These are phyloP conservation scores for Benitochromis conjunctus DNA, from an alignment of 2,113 vertebrate species.

Conservation along the genomic window DNA sequence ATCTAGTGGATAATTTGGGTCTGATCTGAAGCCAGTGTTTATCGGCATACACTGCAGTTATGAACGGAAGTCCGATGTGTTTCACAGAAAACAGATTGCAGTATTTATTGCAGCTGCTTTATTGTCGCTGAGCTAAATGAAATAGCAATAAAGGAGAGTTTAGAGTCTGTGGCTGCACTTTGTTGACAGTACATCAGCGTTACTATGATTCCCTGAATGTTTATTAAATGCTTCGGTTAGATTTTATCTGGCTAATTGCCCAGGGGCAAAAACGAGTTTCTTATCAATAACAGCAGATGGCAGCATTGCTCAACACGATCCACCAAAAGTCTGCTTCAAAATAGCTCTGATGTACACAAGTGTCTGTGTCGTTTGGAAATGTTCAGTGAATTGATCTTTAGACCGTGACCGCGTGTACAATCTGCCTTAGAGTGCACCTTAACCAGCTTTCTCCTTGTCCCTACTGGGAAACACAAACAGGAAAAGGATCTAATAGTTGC, in stretches of 20 bases:
- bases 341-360: neutral
- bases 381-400: neutral
- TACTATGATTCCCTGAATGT: neutral
- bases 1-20: constrained; percentile 36
- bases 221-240: neutral
- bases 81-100: neutral
- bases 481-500: neutral
- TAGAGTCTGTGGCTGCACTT: neutral
- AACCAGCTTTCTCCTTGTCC: neutral
- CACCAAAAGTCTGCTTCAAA: neutral
- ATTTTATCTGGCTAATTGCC: neutral
- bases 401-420: neutral
- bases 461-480: neutral
- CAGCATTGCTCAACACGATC: constrained; percentile 50
- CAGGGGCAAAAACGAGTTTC: neutral
- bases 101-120: neutral
- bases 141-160: neutral
- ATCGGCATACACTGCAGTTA: neutral
- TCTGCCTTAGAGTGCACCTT: neutral
- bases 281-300: constrained; percentile 37
- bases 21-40: neutral
- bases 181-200: neutral
- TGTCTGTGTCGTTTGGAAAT: neutral
- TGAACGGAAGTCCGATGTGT: neutral
- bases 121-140: neutral